Conservation (phyloP, 37 sponge, comb jelly and placozoan species). For the Ephydatia muelleri region DNA sequence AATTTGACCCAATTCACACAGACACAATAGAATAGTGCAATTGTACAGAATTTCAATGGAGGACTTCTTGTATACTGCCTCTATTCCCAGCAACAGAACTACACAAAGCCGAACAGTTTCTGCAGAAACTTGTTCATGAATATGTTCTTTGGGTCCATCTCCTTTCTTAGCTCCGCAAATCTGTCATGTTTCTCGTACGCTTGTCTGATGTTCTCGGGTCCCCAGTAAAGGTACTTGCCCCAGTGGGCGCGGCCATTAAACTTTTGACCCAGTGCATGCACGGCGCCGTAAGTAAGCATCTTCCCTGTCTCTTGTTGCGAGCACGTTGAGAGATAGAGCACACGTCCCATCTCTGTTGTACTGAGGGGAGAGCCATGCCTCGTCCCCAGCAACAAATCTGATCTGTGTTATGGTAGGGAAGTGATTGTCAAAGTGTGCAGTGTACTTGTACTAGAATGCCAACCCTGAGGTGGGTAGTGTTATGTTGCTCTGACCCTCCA, state of each 20-base stretch:
- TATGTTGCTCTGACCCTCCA: too few species aligned
- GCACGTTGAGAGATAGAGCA: constrained; percentile 43
- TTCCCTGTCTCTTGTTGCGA: constrained; percentile 3
- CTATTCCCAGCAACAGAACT: not conserved
- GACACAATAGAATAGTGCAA: too few species aligned
- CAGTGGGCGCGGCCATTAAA: constrained; percentile 12
- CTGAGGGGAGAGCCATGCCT: constrained; percentile 25
- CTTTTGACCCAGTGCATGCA: not conserved
- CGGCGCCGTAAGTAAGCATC: not conserved
- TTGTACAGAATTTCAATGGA: too few species aligned
- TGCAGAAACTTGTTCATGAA: constrained; percentile 13
- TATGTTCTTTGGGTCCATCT: constrained; percentile 19
- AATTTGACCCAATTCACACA: too few species aligned
- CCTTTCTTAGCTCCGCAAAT: not conserved
- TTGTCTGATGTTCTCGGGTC: not conserved
- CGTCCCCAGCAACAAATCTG: constrained; percentile 37
- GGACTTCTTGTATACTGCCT: too few species aligned
- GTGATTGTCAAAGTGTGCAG: not conserved
- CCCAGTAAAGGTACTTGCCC: constrained; percentile 7
- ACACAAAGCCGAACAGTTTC: not conserved
- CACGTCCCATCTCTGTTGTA: constrained; percentile 3
- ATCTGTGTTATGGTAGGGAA: constrained; percentile 6
- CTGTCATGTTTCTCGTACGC: not conserved
- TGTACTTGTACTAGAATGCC: too few species aligned
- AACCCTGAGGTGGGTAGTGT: not conserved